These are phyloP conservation scores for Labia minor DNA, from an alignment of 2,888 invertebrate genomes.

Conservation along the genomic window DNA sequence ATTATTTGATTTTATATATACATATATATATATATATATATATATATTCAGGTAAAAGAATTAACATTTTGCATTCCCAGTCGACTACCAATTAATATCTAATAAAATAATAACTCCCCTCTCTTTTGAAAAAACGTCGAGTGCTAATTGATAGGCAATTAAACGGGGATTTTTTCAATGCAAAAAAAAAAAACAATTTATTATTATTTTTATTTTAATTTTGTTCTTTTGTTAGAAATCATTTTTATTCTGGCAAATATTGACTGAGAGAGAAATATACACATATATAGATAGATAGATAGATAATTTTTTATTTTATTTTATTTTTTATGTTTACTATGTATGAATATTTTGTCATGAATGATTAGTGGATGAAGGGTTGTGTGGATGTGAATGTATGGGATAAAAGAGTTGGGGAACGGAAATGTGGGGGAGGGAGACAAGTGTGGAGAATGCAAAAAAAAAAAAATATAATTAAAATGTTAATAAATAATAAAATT, in stretches of 20 bases:
- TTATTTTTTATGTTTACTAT: no score
- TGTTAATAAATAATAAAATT: neutral
- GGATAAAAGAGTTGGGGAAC: neutral
- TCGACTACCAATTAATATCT: neutral
- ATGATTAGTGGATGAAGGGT: no score
- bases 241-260: neutral
- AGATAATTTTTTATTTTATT: neutral
- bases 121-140: neutral
- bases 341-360: no score
- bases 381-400: neutral
- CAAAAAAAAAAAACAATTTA: neutral
- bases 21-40: neutral
- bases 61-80: no score
- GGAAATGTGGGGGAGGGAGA: slow-evolving; percentile 4
- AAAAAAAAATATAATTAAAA: slow-evolving; percentile 20
- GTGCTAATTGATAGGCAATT: neutral
- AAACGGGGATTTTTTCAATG: neutral
- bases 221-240: neutral
- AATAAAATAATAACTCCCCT: neutral
- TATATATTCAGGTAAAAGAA: no score
- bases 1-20: neutral
- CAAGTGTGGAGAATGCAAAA: slow-evolving; percentile 4
- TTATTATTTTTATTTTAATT: neutral
- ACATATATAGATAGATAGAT: no score
- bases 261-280: neutral